Evolutionary conservation across 2,888 invertebrate genomes (phyloP).

Genomic region (Chymomyza caudatula): DNA sequence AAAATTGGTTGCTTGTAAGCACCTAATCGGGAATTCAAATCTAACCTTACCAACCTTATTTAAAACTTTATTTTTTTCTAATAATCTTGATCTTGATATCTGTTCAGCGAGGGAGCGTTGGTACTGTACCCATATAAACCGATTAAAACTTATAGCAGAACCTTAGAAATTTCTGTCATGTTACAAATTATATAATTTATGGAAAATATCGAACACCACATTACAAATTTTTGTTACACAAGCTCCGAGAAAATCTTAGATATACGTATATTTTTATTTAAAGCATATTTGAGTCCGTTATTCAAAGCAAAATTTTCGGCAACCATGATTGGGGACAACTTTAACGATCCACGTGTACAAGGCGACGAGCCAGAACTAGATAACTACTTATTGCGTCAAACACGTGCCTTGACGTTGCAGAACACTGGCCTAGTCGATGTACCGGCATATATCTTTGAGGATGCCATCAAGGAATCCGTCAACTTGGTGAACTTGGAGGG

Average conservation of each 20-base stretch:
- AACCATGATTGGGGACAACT: conserved; percentile 21
- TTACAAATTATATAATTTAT: background rate
- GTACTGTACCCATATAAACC: no score
- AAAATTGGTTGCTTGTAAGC: no score
- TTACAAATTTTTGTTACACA: background rate
- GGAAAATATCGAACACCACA: no score
- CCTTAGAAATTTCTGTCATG: background rate
- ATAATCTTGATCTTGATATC: no score
- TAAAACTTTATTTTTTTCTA: no score
- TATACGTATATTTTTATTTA: background rate
- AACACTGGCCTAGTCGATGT: conserved; percentile 21
- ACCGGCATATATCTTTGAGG: conserved; percentile 39
- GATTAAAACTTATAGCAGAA: no score
- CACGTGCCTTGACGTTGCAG: conserved; percentile 24
- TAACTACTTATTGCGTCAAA: conserved; percentile 52
- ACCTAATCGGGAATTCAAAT: no score
- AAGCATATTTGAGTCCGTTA: background rate
- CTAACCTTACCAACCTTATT: no score
- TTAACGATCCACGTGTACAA: conserved; percentile 51
- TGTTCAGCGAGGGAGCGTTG: no score
- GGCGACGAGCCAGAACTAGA: conserved; percentile 34
- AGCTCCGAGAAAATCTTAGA: background rate
- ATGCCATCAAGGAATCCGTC: conserved; percentile 42
- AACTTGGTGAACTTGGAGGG: conserved; percentile 42
- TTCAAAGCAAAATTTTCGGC: background rate